These are phyloP conservation scores for Asbolus verrucosus DNA, from an alignment of 1,140 invertebrate species.

Conservation along the genomic window DNA sequence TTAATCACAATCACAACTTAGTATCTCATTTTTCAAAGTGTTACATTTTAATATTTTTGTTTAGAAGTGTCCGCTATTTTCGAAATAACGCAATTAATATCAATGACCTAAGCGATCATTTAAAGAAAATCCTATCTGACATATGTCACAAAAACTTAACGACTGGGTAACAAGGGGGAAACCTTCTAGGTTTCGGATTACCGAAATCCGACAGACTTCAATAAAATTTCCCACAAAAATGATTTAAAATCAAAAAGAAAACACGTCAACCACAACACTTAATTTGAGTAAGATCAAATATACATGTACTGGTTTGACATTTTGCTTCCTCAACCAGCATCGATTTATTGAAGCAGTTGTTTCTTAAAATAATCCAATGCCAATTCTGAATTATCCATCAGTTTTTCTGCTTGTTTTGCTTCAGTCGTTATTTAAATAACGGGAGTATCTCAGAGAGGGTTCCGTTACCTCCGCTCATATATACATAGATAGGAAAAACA, in stretches of 20 bases:
- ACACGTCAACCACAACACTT: constrained; percentile 9
- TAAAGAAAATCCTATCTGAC: not conserved
- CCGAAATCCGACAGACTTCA: constrained; percentile 9
- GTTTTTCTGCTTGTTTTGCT: not conserved
- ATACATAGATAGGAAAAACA: not conserved
- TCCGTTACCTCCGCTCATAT: too few relatives aligned
- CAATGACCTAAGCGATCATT: not conserved
- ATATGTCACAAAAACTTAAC: constrained; percentile 28
- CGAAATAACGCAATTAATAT: constrained; percentile 23
- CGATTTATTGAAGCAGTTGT: constrained; percentile 15
- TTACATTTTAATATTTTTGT: constrained; percentile 16
- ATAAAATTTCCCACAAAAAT: constrained; percentile 17
- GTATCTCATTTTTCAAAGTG: constrained; percentile 1
- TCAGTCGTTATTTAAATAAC: not conserved
- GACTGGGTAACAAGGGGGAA: constrained; percentile 20
- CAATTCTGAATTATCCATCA: constrained; percentile 14
- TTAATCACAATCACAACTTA: constrained; percentile 30
- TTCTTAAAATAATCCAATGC: constrained; percentile 38
- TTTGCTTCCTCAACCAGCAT: constrained; percentile 8
- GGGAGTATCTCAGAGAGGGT: too few relatives aligned
- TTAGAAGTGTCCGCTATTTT: not conserved
- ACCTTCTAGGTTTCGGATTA: constrained; percentile 19
- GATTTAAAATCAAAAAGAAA: not conserved
- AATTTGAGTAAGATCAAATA: constrained; percentile 21
- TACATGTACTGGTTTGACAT: constrained; percentile 25